Evolutionary conservation across 2,113 vertebrate species (phyloP), one percentile per base, ranked within the genome.

Genomic region (Gymnobelideus leadbeateri): DNA sequence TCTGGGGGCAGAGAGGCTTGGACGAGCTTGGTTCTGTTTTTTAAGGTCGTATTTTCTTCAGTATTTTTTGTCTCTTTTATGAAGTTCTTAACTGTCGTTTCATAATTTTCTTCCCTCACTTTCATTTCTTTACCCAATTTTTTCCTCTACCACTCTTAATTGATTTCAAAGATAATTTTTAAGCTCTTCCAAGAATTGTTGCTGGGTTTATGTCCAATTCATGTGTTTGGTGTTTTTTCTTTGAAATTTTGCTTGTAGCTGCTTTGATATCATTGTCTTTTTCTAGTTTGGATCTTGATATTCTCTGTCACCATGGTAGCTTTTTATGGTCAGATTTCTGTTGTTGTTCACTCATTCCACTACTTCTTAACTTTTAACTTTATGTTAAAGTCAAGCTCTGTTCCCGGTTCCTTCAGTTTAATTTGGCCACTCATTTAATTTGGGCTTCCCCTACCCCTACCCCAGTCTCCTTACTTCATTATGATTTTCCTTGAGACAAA

Each of bases 401-500:
- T 4, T 68, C 12, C 31, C n/a, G 61, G 14, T 16, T 89, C 47
- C 8, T 24, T 28, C 25, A 25, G 3, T 10, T 89, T 89, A 37
- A 14, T 68, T 68, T 49, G 25, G 25, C 19, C 43, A 89, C 3
- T 46, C 19, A 23, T 89, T 47, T 46, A 28, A 31, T 12, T 47
- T 47, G 24, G 1, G 21, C 2, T 89, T 1, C 46, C 47, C 25
- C 47, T 47, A 25, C 10, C 31, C 14, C 43, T 25, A 46, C 23
- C 2, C 10, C 24, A 46, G 8, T 46, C 49, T 23, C 92, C 97
- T 98, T 96, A 99, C 99, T 98, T 99, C 99, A 93, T 99, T 98
- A 0, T 99, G 99, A 97, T 99, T 99, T 97, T 98, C 99, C 96
- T 97, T 99, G 93, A 99, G 98, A 98, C 94, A 99, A 96, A 99